Evolutionary conservation across 2,888 invertebrate species (phyloP).

Genomic region (Biston stratarius): DNA sequence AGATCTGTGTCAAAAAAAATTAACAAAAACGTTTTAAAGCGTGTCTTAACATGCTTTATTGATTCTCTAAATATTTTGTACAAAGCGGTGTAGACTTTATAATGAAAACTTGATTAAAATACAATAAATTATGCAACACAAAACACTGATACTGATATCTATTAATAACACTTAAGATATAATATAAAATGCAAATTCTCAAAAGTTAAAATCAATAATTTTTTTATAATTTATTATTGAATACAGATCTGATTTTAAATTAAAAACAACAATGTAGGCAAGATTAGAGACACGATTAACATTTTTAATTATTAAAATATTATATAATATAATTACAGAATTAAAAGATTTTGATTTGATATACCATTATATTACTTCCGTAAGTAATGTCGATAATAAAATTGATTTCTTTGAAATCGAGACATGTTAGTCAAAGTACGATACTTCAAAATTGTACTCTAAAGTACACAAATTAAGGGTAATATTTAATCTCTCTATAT

Average conservation of each 20-base stretch:
- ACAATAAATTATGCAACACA: conserved; percentile 82
- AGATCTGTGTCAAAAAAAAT: conserved; percentile 68
- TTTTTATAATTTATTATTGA: conserved; percentile 15
- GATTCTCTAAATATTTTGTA: conserved; percentile 57
- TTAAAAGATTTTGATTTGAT: conserved; percentile 52
- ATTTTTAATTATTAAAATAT: conserved; percentile 57
- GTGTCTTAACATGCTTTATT: conserved; percentile 54
- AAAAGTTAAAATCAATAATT: conserved; percentile 23
- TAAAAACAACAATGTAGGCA: conserved; percentile 67
- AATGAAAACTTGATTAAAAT: conserved; percentile 73
- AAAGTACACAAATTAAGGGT: conserved; percentile 55
- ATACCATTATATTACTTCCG: conserved; percentile 44
- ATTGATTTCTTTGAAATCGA: conserved; percentile 74
- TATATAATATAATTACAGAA: conserved; percentile 51
- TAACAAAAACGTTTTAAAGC: conserved; percentile 49
- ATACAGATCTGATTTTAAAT: conserved; percentile 45
- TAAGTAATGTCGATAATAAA: conserved; percentile 57
- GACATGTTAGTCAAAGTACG: conserved; percentile 61
- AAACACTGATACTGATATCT: conserved; percentile 65
- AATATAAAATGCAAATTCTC: conserved; percentile 50
- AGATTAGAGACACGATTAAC: conserved; percentile 71
- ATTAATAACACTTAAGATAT: conserved; percentile 53
- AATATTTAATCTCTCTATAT: conserved; percentile 53
- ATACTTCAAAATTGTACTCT: conserved; percentile 61
- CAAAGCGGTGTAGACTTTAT: conserved; percentile 73